phyloP scores from a whole-genome alignment of 2,888 invertebrate genomes.

The Nephrocerus scutellatus region DNA sequence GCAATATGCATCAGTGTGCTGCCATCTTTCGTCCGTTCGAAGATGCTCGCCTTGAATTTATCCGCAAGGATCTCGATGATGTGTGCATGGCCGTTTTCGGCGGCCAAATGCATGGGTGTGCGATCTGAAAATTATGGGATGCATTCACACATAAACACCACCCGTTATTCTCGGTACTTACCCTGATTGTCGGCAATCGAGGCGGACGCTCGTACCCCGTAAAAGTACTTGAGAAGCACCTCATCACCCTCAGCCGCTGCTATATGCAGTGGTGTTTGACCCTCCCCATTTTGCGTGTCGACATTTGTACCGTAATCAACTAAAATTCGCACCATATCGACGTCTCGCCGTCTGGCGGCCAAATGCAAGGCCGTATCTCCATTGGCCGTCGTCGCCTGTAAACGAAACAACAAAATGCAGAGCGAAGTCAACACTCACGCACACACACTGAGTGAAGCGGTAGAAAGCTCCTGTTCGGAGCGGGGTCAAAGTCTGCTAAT shows the following conservation, averaged over 20 bases:
- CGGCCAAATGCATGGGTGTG: slow-evolving; percentile 95
- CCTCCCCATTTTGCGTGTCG: slow-evolving; percentile 88
- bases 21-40: slow-evolving; percentile 95
- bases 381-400: slow-evolving; percentile 66
- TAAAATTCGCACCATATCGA: slow-evolving; percentile 86
- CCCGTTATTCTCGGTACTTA: slow-evolving; percentile 31
- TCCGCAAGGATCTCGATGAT: slow-evolving; percentile 94
- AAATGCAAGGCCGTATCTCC: slow-evolving; percentile 94
- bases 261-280: slow-evolving; percentile 91
- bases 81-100: slow-evolving; percentile 92
- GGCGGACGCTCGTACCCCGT: slow-evolving; percentile 89
- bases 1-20: slow-evolving; percentile 98
- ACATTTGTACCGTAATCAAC: slow-evolving; percentile 89
- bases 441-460: neutral
- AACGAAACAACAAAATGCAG: slow-evolving; percentile 7
- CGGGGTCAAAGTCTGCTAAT: neutral
- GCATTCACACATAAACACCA: neutral
- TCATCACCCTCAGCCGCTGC: slow-evolving; percentile 96
- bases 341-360: slow-evolving; percentile 85
- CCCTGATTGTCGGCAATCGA: slow-evolving; percentile 90
- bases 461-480: neutral
- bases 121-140: slow-evolving; percentile 57
- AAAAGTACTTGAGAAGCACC: slow-evolving; percentile 87
- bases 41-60: slow-evolving; percentile 95
- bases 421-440: too few relatives aligned